Conservation (phyloP, 1,140 invertebrate species). For the Platorchestia sp. region DNA sequence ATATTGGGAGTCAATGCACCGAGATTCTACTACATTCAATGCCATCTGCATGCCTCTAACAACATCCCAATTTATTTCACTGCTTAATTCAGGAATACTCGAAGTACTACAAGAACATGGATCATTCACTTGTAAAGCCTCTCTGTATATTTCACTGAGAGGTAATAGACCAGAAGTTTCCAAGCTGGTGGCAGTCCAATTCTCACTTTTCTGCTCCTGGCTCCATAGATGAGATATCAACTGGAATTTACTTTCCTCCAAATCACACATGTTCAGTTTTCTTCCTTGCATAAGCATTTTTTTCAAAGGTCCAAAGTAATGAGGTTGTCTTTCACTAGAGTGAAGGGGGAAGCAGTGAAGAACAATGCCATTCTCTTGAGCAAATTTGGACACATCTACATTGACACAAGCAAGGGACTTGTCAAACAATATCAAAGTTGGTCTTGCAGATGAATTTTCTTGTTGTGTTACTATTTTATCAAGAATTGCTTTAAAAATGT, state of each 20-base stretch:
- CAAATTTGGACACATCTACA: background rate
- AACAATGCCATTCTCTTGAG: background rate
- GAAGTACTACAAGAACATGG: background rate
- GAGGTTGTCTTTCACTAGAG: background rate
- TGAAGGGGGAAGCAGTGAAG: slow-evolving; percentile 24
- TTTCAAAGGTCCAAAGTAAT: background rate
- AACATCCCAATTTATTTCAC: background rate
- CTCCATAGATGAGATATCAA: background rate
- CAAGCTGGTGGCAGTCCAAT: background rate
- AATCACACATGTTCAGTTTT: background rate
- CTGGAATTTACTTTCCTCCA: background rate
- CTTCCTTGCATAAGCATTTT: background rate
- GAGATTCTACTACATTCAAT: slow-evolving; percentile 4
- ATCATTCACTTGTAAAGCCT: background rate
- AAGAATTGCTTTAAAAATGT: background rate
- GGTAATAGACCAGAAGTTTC: background rate
- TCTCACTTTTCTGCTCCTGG: background rate
- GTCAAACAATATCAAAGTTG: slow-evolving; percentile 12
- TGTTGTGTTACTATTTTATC: background rate
- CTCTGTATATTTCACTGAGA: background rate
- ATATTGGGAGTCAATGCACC: background rate
- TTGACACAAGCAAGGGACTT: background rate
- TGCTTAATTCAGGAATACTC: background rate
- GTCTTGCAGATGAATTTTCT: background rate
- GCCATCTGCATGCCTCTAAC: slow-evolving; percentile 8